Base-by-base conservation (phyloP, 1,140 invertebrate genomes). In the Brachionus paranguensis region DNA sequence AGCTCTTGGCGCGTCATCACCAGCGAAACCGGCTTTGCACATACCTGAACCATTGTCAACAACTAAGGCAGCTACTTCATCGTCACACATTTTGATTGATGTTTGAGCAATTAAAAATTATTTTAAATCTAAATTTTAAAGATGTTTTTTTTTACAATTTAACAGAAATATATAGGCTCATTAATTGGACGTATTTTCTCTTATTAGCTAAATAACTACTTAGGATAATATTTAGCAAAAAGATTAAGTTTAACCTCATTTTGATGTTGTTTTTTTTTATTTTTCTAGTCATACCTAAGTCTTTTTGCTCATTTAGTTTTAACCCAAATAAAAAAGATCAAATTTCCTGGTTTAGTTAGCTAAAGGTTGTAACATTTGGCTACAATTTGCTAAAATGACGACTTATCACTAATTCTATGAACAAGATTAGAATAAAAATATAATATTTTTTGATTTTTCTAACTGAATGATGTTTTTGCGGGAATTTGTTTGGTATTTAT, bases 11-110 rank as follows among this genome's bases (percentile, higher is more conserved):
- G 94, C 94, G 90, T 94, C 93, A 89, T 94, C 94, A 86, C 94
- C 94, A 85, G 94, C 94, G 88, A 95, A 95, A 86, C 94, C 94
- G 88, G 94, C 94, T 88, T 95, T 94, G 91, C 93, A 94, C 93
- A 94, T 94, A 86, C 93, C 93, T 86, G 93, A 94, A 86, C 93
- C 93, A 92, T 94, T 94, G 91, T 94, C 94, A 50, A 95, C 93
- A 86, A 95, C 94, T 86, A 94, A 90, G 86, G 94, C 93, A 86
- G 93, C 93, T 90, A 94, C 93, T 90, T 94, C 94, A 90, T 94
- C 94, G 92, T 94, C 93, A 91, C 93, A 94, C 94, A 94, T 94
- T 88, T 91, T 95, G 8, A 14, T 70, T 47, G 12, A 47, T 50
- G 11, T 11, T 76, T 76, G 41, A 76, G 41, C 41, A 76, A 76